A percentile compares a stretch with the other conserved stretches of the same genome.
phyloP scores from a whole-genome alignment of 1,140 invertebrate species.

The Drosophila nikananu region DNA sequence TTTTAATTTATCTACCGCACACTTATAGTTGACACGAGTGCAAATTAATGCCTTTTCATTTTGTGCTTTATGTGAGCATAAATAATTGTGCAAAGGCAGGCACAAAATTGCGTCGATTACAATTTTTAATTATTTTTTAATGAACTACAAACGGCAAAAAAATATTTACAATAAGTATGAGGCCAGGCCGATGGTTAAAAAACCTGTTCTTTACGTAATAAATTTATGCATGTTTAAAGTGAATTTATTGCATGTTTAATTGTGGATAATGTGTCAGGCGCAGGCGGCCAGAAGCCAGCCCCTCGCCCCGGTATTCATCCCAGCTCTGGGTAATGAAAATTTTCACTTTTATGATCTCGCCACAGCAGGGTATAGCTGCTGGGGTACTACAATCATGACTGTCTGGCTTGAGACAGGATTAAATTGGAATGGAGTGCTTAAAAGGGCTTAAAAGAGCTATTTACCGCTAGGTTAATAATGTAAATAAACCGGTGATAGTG shows the following conservation, averaged over 20 bases:
- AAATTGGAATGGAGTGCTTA: conserved; percentile 11
- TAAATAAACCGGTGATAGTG: background rate
- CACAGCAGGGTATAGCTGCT: conserved; percentile 27
- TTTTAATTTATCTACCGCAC: conserved; percentile 78
- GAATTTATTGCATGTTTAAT: conserved; percentile 79
- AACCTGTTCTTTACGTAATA: conserved; percentile 39
- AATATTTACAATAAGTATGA: conserved; percentile 16
- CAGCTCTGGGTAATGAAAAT: conserved; percentile 33
- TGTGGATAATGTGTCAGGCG: conserved; percentile 51
- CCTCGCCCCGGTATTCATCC: background rate
- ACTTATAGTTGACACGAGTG: conserved; percentile 76
- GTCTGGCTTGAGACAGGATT: conserved; percentile 26
- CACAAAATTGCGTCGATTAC: conserved; percentile 77
- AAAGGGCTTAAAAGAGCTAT: conserved; percentile 6
- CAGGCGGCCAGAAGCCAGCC: conserved; percentile 33
- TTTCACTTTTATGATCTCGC: conserved; percentile 67
- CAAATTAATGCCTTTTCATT: conserved; percentile 82
- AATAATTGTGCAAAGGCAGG: conserved; percentile 79
- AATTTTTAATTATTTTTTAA: conserved; percentile 83
- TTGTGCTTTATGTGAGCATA: conserved; percentile 75
- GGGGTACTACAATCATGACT: conserved; percentile 21
- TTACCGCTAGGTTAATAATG: conserved; percentile 8
- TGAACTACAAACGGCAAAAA: conserved; percentile 65
- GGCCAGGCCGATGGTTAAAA: background rate
- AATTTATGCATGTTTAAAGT: conserved; percentile 73